Conservation (phyloP, 2,113 vertebrate genomes). For the Sciurus niger region DNA sequence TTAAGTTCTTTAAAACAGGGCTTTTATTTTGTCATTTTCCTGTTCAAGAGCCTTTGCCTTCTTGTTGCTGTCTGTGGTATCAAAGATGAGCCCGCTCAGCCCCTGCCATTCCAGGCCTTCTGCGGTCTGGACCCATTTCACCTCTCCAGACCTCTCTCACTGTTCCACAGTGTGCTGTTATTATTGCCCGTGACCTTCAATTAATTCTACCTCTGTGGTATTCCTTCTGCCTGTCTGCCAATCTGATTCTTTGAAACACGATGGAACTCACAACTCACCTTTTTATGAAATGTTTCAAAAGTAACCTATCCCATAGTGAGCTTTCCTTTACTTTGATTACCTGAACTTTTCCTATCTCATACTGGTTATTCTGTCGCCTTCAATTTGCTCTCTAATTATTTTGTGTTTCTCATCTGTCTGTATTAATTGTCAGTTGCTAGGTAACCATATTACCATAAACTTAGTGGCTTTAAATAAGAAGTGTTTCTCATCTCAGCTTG, state of each 20-base stretch:
- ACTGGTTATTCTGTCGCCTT: neutral
- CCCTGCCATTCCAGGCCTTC: neutral
- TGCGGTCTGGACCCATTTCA: neutral
- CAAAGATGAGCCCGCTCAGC: neutral
- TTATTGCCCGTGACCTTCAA: neutral
- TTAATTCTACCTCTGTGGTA: neutral
- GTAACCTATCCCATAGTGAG: neutral
- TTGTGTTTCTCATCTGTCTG: slow-evolving; percentile 53
- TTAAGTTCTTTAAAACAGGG: slow-evolving; percentile 65
- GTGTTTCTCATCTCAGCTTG: neutral
- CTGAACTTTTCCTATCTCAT: slow-evolving; percentile 21
- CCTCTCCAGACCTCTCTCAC: neutral
- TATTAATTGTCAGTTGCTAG: slow-evolving; percentile 60
- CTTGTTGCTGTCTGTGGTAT: neutral
- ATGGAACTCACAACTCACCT: neutral
- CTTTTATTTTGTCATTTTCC: slow-evolving; percentile 54
- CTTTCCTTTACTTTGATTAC: slow-evolving; percentile 51
- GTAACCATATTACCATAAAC: slow-evolving; percentile 49
- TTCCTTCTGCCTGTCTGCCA: slow-evolving; percentile 1
- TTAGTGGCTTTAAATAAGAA: neutral
- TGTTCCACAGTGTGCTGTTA: neutral
- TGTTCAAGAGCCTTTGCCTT: slow-evolving; percentile 49
- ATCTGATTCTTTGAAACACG: slow-evolving; percentile 39
- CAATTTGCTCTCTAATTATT: slow-evolving; percentile 7
- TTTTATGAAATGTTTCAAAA: slow-evolving; percentile 61